A percentile compares a stretch with the other conserved stretches of the same genome.
Conservation (phyloP, 2,797 vertebrate genomes). For the Falco novaeseelandiae region DNA sequence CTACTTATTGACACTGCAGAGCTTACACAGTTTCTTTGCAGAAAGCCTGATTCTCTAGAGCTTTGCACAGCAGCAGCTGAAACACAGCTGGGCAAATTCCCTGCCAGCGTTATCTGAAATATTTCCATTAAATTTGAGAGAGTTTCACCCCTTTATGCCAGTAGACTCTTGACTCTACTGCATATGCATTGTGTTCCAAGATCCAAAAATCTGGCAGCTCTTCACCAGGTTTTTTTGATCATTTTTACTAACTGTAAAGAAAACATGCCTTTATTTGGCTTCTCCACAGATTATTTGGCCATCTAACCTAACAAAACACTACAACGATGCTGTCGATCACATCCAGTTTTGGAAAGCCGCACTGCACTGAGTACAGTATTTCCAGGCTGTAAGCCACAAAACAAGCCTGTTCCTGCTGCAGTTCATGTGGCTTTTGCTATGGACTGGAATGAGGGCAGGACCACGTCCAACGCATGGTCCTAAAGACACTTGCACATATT, state of each 20-base stretch:
- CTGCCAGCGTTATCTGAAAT: neutral
- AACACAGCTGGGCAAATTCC: neutral
- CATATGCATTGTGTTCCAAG: neutral
- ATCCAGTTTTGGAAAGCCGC: slow-evolving; percentile 12
- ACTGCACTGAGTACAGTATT: neutral
- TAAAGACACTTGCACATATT: neutral
- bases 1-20: neutral
- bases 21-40: neutral
- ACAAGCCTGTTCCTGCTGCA: slow-evolving; percentile 9
- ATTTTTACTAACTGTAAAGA: neutral
- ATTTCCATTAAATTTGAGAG: neutral
- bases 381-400: slow-evolving; percentile 39
- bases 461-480: neutral
- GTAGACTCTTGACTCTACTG: neutral
- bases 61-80: neutral
- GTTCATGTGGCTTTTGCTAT: neutral
- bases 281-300: neutral
- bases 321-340: neutral
- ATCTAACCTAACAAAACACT: neutral
- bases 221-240: neutral
- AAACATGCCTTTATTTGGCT: slow-evolving; percentile 2
- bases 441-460: neutral
- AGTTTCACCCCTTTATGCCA: neutral
- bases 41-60: neutral
- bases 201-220: neutral